Evolutionary conservation across 64 coral and sea anemone genomes (phyloP).

Genomic region (Anthopleura sola): DNA sequence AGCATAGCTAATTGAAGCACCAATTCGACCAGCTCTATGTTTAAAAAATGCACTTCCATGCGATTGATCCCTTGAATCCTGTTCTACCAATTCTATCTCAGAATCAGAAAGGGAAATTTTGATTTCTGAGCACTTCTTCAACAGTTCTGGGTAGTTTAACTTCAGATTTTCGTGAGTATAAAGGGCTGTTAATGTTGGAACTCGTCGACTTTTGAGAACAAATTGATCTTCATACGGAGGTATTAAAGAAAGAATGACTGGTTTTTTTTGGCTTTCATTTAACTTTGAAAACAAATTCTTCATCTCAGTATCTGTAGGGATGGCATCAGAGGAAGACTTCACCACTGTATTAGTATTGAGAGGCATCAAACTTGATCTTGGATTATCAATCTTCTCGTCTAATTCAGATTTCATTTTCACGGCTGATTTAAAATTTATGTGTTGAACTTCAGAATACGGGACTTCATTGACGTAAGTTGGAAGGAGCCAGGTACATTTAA

Average conservation of each 20-base stretch:
- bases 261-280: constrained; percentile 4
- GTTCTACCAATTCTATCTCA: background rate
- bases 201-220: constrained; percentile 23
- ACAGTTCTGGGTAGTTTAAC: background rate
- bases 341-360: too few species aligned
- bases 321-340: too few species aligned
- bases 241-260: constrained; percentile 27
- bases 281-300: background rate
- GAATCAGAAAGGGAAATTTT: constrained; percentile 24
- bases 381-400: too few species aligned
- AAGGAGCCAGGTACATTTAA: too few species aligned
- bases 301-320: too few species aligned
- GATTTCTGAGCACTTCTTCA: constrained; percentile 1
- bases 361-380: too few species aligned
- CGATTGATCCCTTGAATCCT: too few species aligned
- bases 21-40: constrained; percentile 43
- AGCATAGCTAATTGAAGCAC: constrained; percentile 22
- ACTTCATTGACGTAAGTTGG: too few species aligned
- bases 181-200: constrained; percentile 14
- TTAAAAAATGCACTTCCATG: background rate
- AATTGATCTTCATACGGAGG: constrained; percentile 6
- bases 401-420: too few species aligned
- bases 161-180: background rate
- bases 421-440: too few species aligned
- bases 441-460: too few species aligned